A percentile compares a stretch with the other conserved stretches of the same genome.
Conservation (phyloP, 2,888 invertebrate genomes). For the Ischnus inquisitorius region DNA sequence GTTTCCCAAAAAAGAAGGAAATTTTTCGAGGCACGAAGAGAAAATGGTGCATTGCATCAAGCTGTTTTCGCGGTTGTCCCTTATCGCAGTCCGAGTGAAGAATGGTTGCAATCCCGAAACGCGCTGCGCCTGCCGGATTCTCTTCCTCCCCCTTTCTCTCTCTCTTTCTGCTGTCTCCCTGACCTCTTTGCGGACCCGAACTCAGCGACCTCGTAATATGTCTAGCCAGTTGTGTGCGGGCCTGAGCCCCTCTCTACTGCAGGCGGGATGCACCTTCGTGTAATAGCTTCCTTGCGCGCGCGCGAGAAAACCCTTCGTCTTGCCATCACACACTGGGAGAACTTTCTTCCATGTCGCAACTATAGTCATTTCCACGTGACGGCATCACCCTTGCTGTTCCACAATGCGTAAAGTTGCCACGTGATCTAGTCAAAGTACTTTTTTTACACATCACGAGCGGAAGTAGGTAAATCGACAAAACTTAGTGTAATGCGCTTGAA, state of each 20-base stretch:
- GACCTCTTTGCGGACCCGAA: slow-evolving; percentile 74
- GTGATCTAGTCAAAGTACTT: background rate
- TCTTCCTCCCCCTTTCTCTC: slow-evolving; percentile 16
- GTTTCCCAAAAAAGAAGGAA: slow-evolving; percentile 2
- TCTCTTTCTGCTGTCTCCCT: slow-evolving; percentile 56
- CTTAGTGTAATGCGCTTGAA: too few relatives aligned
- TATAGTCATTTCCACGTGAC: slow-evolving; percentile 23
- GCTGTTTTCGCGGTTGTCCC: slow-evolving; percentile 71
- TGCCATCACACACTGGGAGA: slow-evolving; percentile 18
- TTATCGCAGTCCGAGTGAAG: slow-evolving; percentile 74
- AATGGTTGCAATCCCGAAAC: slow-evolving; percentile 77
- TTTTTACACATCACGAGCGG: too few relatives aligned
- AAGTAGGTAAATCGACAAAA: too few relatives aligned
- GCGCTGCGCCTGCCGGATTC: slow-evolving; percentile 55
- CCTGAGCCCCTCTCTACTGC: slow-evolving; percentile 37
- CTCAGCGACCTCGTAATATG: slow-evolving; percentile 69
- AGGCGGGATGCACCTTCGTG: slow-evolving; percentile 57
- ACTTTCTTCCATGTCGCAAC: slow-evolving; percentile 61
- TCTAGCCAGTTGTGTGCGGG: slow-evolving; percentile 52
- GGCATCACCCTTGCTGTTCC: slow-evolving; percentile 48
- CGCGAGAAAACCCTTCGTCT: slow-evolving; percentile 33
- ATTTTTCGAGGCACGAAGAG: slow-evolving; percentile 8
- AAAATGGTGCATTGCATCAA: slow-evolving; percentile 69
- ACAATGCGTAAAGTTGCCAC: slow-evolving; percentile 48
- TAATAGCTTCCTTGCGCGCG: slow-evolving; percentile 64